These are phyloP conservation scores for Gallinago nigripennis DNA, from an alignment of 2,797 vertebrate species.

Conservation along the genomic window DNA sequence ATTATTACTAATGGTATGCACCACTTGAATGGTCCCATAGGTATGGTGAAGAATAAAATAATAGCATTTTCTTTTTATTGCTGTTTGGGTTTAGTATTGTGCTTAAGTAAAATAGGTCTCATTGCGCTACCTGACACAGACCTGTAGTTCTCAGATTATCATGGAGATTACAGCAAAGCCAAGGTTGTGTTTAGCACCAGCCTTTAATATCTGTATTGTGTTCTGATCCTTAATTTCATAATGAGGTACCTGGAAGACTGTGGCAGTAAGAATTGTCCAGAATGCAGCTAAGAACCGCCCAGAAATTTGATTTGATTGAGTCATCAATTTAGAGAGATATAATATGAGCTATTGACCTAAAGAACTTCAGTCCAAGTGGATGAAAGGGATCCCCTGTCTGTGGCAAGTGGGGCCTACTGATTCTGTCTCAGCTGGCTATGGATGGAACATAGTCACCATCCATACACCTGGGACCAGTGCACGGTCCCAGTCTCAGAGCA, in stretches of 20 bases:
- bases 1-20: neutral
- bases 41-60: neutral
- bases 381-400: neutral
- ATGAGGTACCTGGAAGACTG: neutral
- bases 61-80: neutral
- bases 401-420: neutral
- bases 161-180: neutral
- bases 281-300: neutral
- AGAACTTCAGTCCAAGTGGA: neutral
- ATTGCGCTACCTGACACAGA: neutral
- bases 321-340: neutral
- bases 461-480: neutral
- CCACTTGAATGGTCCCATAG: neutral
- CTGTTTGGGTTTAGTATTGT: neutral
- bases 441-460: neutral
- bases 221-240: neutral
- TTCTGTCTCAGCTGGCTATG: neutral
- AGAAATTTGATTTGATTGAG: neutral
- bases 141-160: neutral
- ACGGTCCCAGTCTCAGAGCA: neutral
- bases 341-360: neutral
- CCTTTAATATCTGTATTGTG: neutral
- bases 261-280: neutral
- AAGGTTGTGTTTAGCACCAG: rapidly evolving
- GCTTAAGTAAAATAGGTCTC: neutral